Conservation (phyloP, 2,113 vertebrate species). For the Paracanthobrama guichenoti region DNA sequence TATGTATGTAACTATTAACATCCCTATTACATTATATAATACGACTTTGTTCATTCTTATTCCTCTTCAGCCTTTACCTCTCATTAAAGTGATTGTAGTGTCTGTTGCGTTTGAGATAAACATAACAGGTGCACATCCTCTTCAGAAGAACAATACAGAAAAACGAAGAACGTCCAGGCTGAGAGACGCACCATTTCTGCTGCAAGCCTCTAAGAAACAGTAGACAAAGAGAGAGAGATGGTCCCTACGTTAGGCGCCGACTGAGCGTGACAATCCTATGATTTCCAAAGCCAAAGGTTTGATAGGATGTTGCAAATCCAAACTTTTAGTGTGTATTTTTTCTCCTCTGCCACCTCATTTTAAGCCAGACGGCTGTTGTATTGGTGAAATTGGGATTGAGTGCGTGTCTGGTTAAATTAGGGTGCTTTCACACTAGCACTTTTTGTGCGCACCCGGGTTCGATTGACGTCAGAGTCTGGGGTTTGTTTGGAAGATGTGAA, state of each 20-base stretch:
- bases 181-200: neutral
- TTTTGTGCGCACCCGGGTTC: neutral
- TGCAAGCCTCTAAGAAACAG: slow-evolving; percentile 7
- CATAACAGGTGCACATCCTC: slow-evolving; percentile 25
- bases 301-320: neutral
- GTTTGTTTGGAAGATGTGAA: neutral
- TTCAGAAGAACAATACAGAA: neutral
- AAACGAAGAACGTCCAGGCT: neutral
- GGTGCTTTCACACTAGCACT: too few relatives aligned
- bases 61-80: slow-evolving; percentile 28
- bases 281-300: slow-evolving; percentile 6
- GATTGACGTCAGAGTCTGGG: neutral
- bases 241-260: neutral
- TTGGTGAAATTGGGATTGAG: neutral
- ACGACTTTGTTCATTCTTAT: slow-evolving; percentile 46
- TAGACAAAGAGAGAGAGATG: slow-evolving; percentile 21
- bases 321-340: neutral
- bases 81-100: slow-evolving; percentile 51
- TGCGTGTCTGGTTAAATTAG: neutral
- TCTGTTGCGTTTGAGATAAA: slow-evolving; percentile 27
- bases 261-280: neutral
- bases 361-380: neutral
- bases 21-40: slow-evolving; percentile 54
- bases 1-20: slow-evolving; percentile 60
- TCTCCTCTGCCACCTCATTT: slow-evolving; percentile 2